Evolutionary conservation across 92 coral and sea anemone genomes (phyloP), one percentile per base, ranked within the genome.

Genomic region (Porites cylindrica): DNA sequence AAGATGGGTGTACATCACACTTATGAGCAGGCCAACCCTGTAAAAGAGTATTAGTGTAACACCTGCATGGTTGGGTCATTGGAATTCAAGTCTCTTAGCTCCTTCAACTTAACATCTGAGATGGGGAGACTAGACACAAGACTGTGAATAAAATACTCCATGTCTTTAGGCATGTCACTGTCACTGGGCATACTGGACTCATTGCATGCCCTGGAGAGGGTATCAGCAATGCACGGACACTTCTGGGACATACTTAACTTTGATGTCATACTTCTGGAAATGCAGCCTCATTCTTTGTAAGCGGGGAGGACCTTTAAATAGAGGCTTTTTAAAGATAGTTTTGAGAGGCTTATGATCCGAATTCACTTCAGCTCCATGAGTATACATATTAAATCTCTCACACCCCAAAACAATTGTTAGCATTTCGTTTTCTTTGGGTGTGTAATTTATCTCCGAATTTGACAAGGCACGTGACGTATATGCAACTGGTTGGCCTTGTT

Each of bases 191-290:
- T 52, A 62, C 63, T 75, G 50, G 80, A 62, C 79, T 86, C 66
- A 23, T 75, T 13, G 66, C 26, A 70, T 13, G 89, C 91, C 43
- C 87, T 23, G 1, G 86, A 90, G 29, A 90, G 81, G 19, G 95
- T 90, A 82, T 92, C 91, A 8, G 77, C 91, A 61, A 86, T 75
- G 64, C 81, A 82, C 71, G 82, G 86, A 71, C 67, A 78, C 54
- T 89, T 89, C 93, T 3, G 93, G 92, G 16, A 88, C 86, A 81
- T 85, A 89, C 21, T 56, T 80, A 8, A 75, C 93, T 47, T 79
- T 77, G 17, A 77, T 13, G 32, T 77, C 0, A 66, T 85, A 89
- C 21, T 84, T 90, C 76, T 88, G 85, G 6, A 90, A 79, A 19
- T 82, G 53, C 32, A 78, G 83, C 65, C 87, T 85, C 83, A 78